Evolutionary conservation across 2,888 invertebrate genomes (phyloP).

Genomic region (Ceramica pisi): DNA sequence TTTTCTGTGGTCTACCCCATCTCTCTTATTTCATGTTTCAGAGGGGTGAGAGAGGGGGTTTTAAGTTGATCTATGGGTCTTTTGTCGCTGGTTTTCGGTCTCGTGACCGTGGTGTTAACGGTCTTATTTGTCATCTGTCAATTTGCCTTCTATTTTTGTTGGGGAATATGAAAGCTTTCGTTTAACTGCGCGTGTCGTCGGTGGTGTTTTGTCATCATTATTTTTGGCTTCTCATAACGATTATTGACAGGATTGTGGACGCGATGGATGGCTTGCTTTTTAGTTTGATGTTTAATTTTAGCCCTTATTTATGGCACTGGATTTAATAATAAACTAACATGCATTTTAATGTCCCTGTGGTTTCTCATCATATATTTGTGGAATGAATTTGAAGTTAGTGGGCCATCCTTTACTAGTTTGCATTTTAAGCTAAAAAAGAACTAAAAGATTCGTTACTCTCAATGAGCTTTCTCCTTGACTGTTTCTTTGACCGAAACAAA

Average conservation of each 20-base stretch:
- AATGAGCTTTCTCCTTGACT: constrained; percentile 55
- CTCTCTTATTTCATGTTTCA: constrained; percentile 54
- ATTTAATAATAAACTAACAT: constrained; percentile 12
- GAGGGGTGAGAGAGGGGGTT: constrained; percentile 24
- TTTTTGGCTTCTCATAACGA: constrained; percentile 86
- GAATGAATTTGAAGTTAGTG: background rate
- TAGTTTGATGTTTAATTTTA: constrained; percentile 48
- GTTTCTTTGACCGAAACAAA: constrained; percentile 59
- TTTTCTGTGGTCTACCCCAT: constrained; percentile 69
- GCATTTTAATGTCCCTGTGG: constrained; percentile 23
- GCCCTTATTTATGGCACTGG: constrained; percentile 36
- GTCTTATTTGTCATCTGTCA: constrained; percentile 90
- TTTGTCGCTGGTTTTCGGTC: constrained; percentile 71
- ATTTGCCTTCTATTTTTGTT: constrained; percentile 89
- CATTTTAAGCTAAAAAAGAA: constrained; percentile 8
- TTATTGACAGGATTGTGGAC: constrained; percentile 83
- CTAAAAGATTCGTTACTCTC: constrained; percentile 23
- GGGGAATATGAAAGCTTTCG: constrained; percentile 87
- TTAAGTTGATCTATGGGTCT: constrained; percentile 67
- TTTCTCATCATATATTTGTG: background rate
- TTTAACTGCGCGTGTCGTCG: constrained; percentile 82
- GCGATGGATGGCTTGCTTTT: constrained; percentile 69
- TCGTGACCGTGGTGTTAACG: constrained; percentile 87
- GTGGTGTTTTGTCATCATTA: constrained; percentile 87
- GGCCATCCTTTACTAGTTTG: background rate